Evolutionary conservation across 2,797 vertebrate species (phyloP).

Genomic region (Apogon hyalosoma): DNA sequence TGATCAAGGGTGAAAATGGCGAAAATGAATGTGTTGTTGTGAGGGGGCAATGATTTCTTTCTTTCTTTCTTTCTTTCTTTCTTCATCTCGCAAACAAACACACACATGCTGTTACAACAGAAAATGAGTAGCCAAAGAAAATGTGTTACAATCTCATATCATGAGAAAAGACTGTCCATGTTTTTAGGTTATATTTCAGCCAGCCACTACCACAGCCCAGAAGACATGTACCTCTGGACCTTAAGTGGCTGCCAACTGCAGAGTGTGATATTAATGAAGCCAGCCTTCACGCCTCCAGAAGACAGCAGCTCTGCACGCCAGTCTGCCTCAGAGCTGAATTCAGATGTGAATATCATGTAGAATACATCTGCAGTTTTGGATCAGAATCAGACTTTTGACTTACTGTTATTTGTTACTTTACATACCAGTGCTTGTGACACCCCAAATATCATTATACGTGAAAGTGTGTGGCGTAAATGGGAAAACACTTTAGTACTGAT

Average conservation of each 20-base stretch:
- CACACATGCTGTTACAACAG: background rate
- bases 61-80: too few relatives aligned
- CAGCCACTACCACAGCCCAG: background rate
- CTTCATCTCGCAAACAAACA: background rate
- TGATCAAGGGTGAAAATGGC: too few relatives aligned
- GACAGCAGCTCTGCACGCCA: background rate
- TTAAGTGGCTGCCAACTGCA: slow-evolving; percentile 3
- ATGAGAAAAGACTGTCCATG: slow-evolving; percentile 10
- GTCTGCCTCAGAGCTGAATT: slow-evolving; percentile 9
- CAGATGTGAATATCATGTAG: background rate
- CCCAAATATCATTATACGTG: too few relatives aligned
- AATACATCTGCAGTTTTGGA: too few relatives aligned
- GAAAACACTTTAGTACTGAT: too few relatives aligned
- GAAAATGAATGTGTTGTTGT: too few relatives aligned
- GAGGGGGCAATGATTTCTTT: too few relatives aligned
- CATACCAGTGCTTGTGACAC: too few relatives aligned
- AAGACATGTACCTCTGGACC: slow-evolving; percentile 12
- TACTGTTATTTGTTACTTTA: too few relatives aligned
- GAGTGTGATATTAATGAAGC: slow-evolving; percentile 10
- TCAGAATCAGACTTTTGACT: too few relatives aligned
- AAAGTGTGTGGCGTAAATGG: too few relatives aligned
- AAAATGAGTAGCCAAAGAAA: background rate
- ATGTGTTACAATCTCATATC: slow-evolving; percentile 4
- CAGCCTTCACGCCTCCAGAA: too few relatives aligned
- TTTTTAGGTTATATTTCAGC: slow-evolving; percentile 7